phyloP scores from a whole-genome alignment of 2,888 invertebrate species.

The Papilio gigon region DNA sequence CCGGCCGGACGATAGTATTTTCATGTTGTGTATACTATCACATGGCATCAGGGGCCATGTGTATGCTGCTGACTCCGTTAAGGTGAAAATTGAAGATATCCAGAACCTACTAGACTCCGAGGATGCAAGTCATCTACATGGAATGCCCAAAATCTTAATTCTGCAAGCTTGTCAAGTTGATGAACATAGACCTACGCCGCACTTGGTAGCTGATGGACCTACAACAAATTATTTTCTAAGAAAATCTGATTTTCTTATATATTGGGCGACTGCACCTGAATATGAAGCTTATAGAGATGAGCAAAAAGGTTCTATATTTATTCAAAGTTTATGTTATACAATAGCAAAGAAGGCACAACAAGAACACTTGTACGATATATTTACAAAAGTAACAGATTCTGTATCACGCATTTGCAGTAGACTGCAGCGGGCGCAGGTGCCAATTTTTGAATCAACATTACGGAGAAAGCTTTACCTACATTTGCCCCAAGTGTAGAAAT shows the following conservation, averaged over 20 bases:
- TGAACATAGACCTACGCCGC: slow-evolving; percentile 47
- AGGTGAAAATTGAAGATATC: slow-evolving; percentile 70
- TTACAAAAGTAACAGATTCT: slow-evolving; percentile 63
- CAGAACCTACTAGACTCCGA: slow-evolving; percentile 68
- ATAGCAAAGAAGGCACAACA: slow-evolving; percentile 55
- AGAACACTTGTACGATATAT: slow-evolving; percentile 68
- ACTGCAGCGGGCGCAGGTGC: slow-evolving; percentile 61
- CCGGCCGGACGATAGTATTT: slow-evolving; percentile 64
- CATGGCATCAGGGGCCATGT: slow-evolving; percentile 74
- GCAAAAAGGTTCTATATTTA: slow-evolving; percentile 69
- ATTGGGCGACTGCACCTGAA: slow-evolving; percentile 75
- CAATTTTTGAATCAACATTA: slow-evolving; percentile 65
- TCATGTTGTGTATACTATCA: slow-evolving; percentile 73
- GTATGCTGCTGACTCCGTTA: slow-evolving; percentile 71
- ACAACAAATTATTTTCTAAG: slow-evolving; percentile 53
- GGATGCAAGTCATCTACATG: slow-evolving; percentile 56
- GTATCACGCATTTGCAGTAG: slow-evolving; percentile 59
- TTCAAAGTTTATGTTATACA: slow-evolving; percentile 64
- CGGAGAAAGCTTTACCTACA: slow-evolving; percentile 69
- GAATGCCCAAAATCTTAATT: slow-evolving; percentile 71
- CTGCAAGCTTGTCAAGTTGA: slow-evolving; percentile 76
- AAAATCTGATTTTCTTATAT: slow-evolving; percentile 69
- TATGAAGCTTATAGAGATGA: slow-evolving; percentile 70
- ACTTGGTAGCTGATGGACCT: slow-evolving; percentile 63
- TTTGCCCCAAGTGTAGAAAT: slow-evolving; percentile 44